phyloP scores from a whole-genome alignment of 2,797 vertebrate genomes.

The Argentina silus region DNA sequence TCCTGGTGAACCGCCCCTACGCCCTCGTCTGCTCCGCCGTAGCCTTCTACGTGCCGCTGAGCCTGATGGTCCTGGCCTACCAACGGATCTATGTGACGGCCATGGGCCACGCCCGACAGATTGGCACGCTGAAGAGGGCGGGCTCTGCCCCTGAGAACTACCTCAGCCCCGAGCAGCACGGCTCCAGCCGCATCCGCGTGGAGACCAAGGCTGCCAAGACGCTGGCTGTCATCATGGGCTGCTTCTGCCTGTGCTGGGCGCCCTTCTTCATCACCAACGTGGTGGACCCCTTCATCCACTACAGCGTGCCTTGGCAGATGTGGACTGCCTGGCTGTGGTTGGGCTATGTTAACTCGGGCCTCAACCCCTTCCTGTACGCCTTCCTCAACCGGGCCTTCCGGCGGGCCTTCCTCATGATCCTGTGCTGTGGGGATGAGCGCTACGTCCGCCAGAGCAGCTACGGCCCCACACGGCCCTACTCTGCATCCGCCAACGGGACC shows the following conservation, averaged over 20 bases:
- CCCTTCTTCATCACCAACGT: conserved; percentile 84
- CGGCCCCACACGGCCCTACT: conserved; percentile 65
- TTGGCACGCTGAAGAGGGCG: conserved; percentile 79
- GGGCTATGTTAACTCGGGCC: conserved; percentile 83
- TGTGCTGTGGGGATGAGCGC: conserved; percentile 80
- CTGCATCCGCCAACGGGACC: conserved; percentile 76
- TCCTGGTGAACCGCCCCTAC: conserved; percentile 82
- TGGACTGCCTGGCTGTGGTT: conserved; percentile 86
- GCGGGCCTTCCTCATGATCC: conserved; percentile 81
- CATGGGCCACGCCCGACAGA: conserved; percentile 81
- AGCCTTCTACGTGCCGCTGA: conserved; percentile 82
- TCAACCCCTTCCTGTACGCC: conserved; percentile 85
- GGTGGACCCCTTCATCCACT: conserved; percentile 83
- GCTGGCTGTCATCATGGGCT: conserved; percentile 82
- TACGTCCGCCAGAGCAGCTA: conserved; percentile 73
- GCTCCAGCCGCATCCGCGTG: conserved; percentile 75
- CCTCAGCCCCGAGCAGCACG: conserved; percentile 44
- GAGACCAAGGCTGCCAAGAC: conserved; percentile 86
- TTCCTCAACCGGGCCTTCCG: conserved; percentile 84
- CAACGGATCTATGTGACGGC: conserved; percentile 84
- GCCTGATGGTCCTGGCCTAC: conserved; percentile 83
- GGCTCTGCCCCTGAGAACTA: conserved; percentile 68
- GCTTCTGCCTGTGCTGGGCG: conserved; percentile 85
- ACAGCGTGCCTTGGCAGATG: conserved; percentile 83
- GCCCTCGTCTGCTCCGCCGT: conserved; percentile 82